Evolutionary conservation across 2,888 invertebrate genomes (phyloP).

Genomic region (Andrena chrysosceles): DNA sequence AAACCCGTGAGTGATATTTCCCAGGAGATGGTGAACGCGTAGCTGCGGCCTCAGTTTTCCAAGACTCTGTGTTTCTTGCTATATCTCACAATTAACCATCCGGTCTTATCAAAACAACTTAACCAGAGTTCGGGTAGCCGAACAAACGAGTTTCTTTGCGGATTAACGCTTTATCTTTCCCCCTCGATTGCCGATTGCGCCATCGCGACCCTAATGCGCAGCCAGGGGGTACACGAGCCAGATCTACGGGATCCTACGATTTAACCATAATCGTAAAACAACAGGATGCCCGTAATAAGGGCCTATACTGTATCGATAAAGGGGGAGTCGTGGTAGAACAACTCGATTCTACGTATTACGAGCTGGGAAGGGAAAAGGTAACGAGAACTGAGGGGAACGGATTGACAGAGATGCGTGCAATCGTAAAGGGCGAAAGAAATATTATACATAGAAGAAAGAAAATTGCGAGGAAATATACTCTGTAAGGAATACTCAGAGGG

Average conservation of each 20-base stretch:
- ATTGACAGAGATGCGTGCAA: no score
- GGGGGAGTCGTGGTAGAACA: neutral
- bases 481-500: no score
- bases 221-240: neutral
- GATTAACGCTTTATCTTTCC: slow-evolving; percentile 13
- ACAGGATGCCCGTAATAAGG: slow-evolving; percentile 28
- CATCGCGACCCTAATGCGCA: neutral
- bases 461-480: no score
- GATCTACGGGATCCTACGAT: slow-evolving; percentile 30
- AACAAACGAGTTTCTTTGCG: neutral
- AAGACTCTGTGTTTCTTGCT: neutral
- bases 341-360: slow-evolving; percentile 5
- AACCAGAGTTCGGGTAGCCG: neutral
- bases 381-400: neutral
- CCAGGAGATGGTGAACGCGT: no score
- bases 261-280: slow-evolving; percentile 40
- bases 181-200: neutral
- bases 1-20: no score
- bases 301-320: neutral
- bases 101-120: neutral
- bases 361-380: neutral
- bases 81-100: neutral
- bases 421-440: no score
- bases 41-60: no score
- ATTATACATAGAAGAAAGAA: no score